Conservation (phyloP, 2,797 vertebrate genomes). For the Myioborus miniatus region DNA sequence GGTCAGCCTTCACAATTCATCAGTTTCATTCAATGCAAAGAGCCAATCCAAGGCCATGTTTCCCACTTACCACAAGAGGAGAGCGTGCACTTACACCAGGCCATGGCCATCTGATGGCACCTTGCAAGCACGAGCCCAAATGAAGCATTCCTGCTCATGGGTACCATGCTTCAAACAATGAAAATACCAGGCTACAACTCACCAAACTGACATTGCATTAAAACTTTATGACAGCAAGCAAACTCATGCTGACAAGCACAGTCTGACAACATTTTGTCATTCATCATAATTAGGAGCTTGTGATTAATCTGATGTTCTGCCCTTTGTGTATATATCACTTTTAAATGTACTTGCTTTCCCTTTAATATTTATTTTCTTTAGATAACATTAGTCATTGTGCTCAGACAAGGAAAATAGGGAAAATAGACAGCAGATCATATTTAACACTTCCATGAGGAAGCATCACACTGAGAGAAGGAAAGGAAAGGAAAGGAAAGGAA, state of each 20-base stretch:
- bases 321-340: neutral
- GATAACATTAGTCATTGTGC: neutral
- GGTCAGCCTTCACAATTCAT: neutral
- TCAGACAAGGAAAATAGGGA: neutral
- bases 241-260: neutral
- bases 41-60: neutral
- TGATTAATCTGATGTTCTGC: neutral
- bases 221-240: conserved; percentile 2
- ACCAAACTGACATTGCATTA: neutral
- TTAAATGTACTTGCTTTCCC: neutral
- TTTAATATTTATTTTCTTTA: neutral
- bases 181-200: neutral
- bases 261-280: neutral
- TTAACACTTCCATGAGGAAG: neutral
- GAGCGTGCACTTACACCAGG: neutral
- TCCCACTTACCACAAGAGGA: neutral
- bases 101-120: neutral
- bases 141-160: neutral
- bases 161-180: neutral
- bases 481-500: too few species aligned
- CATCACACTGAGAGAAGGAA: neutral
- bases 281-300: conserved; percentile 19
- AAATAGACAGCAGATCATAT: neutral
- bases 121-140: neutral
- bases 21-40: neutral